Percentiles rank a stretch among this genome's conserved stretches.
Conservation (phyloP, 2,888 invertebrate species). For the Caenorhabditis sp. region DNA sequence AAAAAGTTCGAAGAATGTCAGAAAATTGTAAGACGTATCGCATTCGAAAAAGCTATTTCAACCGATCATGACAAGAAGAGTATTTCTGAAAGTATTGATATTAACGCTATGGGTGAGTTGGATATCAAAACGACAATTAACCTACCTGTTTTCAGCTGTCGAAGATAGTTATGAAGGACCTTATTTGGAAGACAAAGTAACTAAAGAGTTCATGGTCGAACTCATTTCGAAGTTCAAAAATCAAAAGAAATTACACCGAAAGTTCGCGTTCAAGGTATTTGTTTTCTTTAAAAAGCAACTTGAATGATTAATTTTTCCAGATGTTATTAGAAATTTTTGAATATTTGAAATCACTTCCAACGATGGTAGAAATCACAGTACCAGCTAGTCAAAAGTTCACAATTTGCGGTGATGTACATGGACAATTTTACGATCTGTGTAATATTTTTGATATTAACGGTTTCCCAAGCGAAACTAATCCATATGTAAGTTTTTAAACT, state of each 20-base stretch:
- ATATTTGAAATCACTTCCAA: conserved; percentile 79
- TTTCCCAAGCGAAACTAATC: conserved; percentile 91
- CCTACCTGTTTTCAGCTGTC: conserved; percentile 77
- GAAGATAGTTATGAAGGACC: conserved; percentile 95
- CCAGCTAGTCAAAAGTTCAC: conserved; percentile 79
- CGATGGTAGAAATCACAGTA: conserved; percentile 88
- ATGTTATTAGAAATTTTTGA: conserved; percentile 89
- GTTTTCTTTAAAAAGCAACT: no score
- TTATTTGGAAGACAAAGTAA: conserved; percentile 82
- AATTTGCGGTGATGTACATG: conserved; percentile 97
- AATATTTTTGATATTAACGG: conserved; percentile 97
- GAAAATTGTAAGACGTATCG: conserved; percentile 91
- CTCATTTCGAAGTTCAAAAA: conserved; percentile 88
- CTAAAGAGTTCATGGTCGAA: conserved; percentile 85
- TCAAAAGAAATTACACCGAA: conserved; percentile 91
- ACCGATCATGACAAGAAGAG: conserved; percentile 87
- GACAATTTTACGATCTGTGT: conserved; percentile 96
- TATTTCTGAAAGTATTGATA: conserved; percentile 84
- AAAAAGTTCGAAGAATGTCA: conserved; percentile 90
- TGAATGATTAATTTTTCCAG: no score
- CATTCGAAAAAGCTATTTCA: conserved; percentile 95
- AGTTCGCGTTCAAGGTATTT: conserved; percentile 96
- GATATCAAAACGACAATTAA: neutral
- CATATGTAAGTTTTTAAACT: conserved; percentile 79
- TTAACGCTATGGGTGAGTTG: conserved; percentile 74